Evolutionary conservation across 2,113 vertebrate species (phyloP).

Genomic region (Mus spicilegus): DNA sequence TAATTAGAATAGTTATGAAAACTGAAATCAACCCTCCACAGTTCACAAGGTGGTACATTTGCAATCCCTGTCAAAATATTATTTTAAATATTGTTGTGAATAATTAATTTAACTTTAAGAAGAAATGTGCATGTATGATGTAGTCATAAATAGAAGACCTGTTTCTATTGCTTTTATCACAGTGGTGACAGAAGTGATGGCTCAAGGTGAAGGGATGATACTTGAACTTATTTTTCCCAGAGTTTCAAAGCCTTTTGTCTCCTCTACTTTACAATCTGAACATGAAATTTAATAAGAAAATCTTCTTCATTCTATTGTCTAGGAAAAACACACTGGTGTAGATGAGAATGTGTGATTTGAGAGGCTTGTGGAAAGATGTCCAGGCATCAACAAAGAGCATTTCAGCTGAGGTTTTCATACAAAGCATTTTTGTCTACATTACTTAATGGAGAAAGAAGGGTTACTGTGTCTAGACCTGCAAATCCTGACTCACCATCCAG

Average conservation of each 20-base stretch:
- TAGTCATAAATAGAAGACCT: conserved; percentile 70
- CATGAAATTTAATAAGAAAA: conserved; percentile 43
- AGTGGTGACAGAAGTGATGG: background rate
- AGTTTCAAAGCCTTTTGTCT: conserved; percentile 30
- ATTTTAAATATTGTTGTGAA: conserved; percentile 75
- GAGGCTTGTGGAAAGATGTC: background rate
- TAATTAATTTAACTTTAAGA: conserved; percentile 76
- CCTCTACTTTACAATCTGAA: conserved; percentile 34
- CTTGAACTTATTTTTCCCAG: background rate
- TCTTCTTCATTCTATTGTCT: background rate
- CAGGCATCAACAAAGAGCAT: background rate
- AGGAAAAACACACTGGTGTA: background rate
- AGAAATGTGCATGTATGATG: conserved; percentile 41
- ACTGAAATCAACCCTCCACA: conserved; percentile 62
- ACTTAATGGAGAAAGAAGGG: background rate
- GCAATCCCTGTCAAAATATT: conserved; percentile 78
- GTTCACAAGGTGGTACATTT: conserved; percentile 64
- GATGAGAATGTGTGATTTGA: background rate
- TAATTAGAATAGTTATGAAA: conserved; percentile 74
- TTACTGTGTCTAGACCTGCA: background rate
- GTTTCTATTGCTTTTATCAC: conserved; percentile 42
- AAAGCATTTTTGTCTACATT: accelerated
- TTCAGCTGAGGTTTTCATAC: background rate
- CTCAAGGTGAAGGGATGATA: conserved; percentile 17
- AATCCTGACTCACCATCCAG: too few species aligned